Evolutionary conservation across 2,113 vertebrate species (phyloP), one percentile per base, ranked within the genome.

Genomic region (Paramormyrops kingsleyae): DNA sequence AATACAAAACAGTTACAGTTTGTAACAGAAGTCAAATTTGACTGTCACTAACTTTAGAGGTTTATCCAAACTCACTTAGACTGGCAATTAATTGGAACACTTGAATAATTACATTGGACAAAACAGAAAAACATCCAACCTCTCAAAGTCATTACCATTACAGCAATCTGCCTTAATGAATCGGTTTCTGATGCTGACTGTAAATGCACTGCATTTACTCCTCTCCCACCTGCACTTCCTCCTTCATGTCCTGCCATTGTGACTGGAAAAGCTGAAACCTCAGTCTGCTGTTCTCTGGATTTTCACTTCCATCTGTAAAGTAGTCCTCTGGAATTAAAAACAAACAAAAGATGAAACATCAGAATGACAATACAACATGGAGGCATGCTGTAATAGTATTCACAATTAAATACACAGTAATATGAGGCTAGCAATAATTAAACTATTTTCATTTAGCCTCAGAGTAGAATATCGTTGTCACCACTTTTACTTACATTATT

Each of bases 161-260:
- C 31, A 77, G 35, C 5, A 17, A 39, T 77, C 35, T 17, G 70
- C 13, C 62, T 39, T 77, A 39, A 77, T 77, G 70, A 39, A 35
- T 12, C 24, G 0, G 21, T 24, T 59, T 56, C 19, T 56, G 62
- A 70, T 13, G n/a, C 9, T 1, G 66, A 74, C 27, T 74, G n/a
- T 74, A 27, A 35, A 35, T 74, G 66, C 3, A 5, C n/a, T 74
- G 9, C 66, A n/a, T 74, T 74, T 35, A 15, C 4, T 7, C 27
- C 1, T 27, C 4, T 92, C 92, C 95, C 91, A 99, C 99, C 97
- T 98, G 95, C 9, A 96, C 97, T 94, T 98, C 95, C 0, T 24
- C 92, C 94, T 97, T 97, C 92, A 98, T 96, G 59, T 96, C 94
- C 88, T 96, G 95, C 98, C 97, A 98, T 9, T 98, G 95, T 10